phyloP scores from a whole-genome alignment of 2,888 invertebrate genomes.

The Teleiodes luculella region DNA sequence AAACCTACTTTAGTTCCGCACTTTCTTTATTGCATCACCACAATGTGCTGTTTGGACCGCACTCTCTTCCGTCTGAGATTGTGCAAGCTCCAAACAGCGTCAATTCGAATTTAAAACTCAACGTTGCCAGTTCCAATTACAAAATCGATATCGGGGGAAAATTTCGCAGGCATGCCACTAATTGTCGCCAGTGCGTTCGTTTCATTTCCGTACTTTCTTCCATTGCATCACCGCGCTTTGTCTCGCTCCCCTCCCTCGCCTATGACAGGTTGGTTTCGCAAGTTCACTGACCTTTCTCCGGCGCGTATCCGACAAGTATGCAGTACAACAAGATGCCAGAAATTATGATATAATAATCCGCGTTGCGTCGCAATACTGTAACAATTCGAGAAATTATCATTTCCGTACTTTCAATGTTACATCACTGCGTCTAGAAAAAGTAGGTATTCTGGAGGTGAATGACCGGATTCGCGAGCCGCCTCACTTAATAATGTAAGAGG shows the following conservation, averaged over 20 bases:
- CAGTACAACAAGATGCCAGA: conserved; percentile 54
- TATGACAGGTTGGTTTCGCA: conserved; percentile 71
- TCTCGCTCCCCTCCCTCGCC: conserved; percentile 47
- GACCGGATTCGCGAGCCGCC: conserved; percentile 51
- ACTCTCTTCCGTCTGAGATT: conserved; percentile 70
- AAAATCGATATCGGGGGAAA: conserved; percentile 41
- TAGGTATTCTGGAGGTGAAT: conserved; percentile 59
- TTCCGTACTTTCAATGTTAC: conserved; percentile 76
- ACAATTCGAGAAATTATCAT: conserved; percentile 59
- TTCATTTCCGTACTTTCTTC: conserved; percentile 61
- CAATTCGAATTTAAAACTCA: conserved; percentile 54
- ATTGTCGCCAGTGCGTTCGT: conserved; percentile 30
- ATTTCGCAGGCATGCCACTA: conserved; percentile 32
- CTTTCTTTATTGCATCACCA: conserved; percentile 76
- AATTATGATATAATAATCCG: conserved; percentile 64
- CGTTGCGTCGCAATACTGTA: conserved; percentile 49
- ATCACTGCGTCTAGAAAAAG: conserved; percentile 59
- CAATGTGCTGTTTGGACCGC: conserved; percentile 65
- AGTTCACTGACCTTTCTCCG: conserved; percentile 68
- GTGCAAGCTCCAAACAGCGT: conserved; percentile 59
- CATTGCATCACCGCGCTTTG: conserved; percentile 50
- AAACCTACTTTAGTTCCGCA: conserved; percentile 76
- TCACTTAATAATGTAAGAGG: conserved; percentile 48
- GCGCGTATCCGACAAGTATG: conserved; percentile 54
- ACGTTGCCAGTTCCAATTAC: conserved; percentile 45